These are phyloP conservation scores for Sarcoramphus papa DNA, from an alignment of 2,797 vertebrate genomes.

Conservation along the genomic window DNA sequence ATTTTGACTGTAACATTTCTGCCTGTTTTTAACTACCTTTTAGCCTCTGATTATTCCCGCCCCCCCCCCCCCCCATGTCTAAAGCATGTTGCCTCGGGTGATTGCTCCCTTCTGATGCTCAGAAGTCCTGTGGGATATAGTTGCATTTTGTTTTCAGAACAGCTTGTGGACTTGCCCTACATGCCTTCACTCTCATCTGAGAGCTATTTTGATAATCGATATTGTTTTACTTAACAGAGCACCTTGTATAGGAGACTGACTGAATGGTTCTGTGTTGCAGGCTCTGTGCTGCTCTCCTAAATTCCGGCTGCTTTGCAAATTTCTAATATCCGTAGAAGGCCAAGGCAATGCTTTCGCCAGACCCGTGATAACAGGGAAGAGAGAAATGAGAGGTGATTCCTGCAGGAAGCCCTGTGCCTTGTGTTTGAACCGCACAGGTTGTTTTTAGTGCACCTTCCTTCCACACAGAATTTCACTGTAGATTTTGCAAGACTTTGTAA, in stretches of 20 bases:
- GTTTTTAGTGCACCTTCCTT: neutral
- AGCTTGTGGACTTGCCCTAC: neutral
- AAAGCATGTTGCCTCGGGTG: neutral
- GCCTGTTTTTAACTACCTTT: neutral
- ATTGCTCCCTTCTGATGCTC: neutral
- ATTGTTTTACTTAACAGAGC: neutral
- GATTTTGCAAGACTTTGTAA: neutral
- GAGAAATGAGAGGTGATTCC: neutral
- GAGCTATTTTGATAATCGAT: neutral
- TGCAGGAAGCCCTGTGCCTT: neutral
- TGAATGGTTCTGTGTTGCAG: neutral
- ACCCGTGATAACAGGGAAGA: neutral
- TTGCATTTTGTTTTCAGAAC: neutral
- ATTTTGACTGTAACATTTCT: neutral
- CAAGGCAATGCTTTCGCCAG: neutral
- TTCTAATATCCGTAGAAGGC: neutral
- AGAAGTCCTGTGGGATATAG: neutral
- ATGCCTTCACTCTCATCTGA: neutral
- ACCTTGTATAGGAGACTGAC: neutral
- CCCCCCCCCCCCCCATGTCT: neutral
- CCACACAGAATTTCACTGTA: neutral
- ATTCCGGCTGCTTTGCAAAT: neutral
- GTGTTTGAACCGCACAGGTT: neutral
- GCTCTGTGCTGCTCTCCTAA: neutral
- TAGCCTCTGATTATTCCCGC: neutral